phyloP scores from a whole-genome alignment of 2,888 invertebrate species.

The Caenorhabditis auriculariae region DNA sequence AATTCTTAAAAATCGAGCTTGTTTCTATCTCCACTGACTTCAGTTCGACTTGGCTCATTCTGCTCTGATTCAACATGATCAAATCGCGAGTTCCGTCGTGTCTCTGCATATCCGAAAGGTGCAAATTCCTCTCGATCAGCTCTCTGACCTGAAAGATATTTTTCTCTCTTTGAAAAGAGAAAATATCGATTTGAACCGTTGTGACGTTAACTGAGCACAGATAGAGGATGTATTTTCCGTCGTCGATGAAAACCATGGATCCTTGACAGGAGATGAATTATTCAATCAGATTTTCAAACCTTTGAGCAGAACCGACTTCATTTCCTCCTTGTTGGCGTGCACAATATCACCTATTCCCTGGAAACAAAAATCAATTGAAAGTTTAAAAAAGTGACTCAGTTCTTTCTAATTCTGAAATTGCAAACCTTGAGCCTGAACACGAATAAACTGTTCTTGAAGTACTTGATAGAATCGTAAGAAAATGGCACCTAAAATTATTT shows the following conservation, averaged over 20 bases:
- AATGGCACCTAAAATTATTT: slow-evolving; percentile 40
- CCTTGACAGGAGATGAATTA: slow-evolving; percentile 21
- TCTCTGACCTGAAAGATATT: slow-evolving; percentile 32
- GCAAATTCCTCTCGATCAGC: slow-evolving; percentile 55
- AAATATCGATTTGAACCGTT: slow-evolving; percentile 35
- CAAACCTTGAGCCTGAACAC: slow-evolving; percentile 48
- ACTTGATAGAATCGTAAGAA: slow-evolving; percentile 55
- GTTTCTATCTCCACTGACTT: slow-evolving; percentile 47
- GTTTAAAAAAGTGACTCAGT: too few relatives aligned
- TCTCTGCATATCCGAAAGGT: slow-evolving; percentile 58
- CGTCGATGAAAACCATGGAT: slow-evolving; percentile 56
- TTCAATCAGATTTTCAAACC: slow-evolving; percentile 6
- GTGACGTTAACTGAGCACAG: slow-evolving; percentile 60
- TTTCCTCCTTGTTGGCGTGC: slow-evolving; percentile 20
- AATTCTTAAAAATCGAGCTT: not conserved
- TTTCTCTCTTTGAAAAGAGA: not conserved
- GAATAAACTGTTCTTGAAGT: slow-evolving; percentile 57
- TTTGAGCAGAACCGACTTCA: slow-evolving; percentile 37
- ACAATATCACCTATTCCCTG: slow-evolving; percentile 37
- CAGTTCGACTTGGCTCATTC: slow-evolving; percentile 61
- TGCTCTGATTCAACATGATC: slow-evolving; percentile 62
- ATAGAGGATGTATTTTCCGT: slow-evolving; percentile 57
- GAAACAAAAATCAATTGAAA: too few relatives aligned
- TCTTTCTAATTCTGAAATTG: not conserved
- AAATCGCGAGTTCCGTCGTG: slow-evolving; percentile 63